A percentile compares a stretch with the other conserved stretches of the same genome.
phyloP scores from a whole-genome alignment of 1,140 invertebrate genomes.

The Nixonia krombeini region DNA sequence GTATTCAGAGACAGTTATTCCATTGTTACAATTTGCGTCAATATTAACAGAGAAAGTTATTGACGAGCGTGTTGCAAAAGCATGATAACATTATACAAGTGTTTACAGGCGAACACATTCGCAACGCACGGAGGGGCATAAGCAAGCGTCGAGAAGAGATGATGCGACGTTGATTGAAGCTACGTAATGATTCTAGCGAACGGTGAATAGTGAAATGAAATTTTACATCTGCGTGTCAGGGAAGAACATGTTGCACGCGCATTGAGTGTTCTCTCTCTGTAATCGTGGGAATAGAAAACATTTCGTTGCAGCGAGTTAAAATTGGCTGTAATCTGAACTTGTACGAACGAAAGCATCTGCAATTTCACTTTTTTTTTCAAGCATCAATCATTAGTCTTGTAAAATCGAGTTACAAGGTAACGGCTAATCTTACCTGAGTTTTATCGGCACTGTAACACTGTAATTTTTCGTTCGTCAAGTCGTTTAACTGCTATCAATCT shows the following conservation, averaged over 20 bases:
- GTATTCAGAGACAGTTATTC: too few relatives aligned
- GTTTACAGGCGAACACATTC: slow-evolving; percentile 3
- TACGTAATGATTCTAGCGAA: slow-evolving; percentile 51
- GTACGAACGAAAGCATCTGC: too few relatives aligned
- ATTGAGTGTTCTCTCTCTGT: slow-evolving; percentile 21
- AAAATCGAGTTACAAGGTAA: slow-evolving; percentile 30
- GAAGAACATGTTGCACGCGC: slow-evolving; percentile 19
- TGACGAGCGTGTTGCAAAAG: too few relatives aligned
- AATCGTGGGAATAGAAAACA: slow-evolving; percentile 64
- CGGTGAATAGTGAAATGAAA: slow-evolving; percentile 58
- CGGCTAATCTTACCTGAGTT: too few relatives aligned
- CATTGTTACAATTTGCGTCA: too few relatives aligned
- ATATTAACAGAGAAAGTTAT: too few relatives aligned
- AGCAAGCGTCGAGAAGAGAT: slow-evolving; percentile 38
- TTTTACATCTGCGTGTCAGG: slow-evolving; percentile 54
- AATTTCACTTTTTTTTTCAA: slow-evolving; percentile 46
- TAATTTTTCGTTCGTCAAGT: too few relatives aligned
- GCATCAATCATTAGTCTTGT: slow-evolving; percentile 32
- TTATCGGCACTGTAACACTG: too few relatives aligned
- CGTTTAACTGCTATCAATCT: too few relatives aligned
- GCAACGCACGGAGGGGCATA: slow-evolving; percentile 18
- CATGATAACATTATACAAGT: slow-evolving; percentile 13
- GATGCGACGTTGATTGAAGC: slow-evolving; percentile 54
- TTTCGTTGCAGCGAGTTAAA: slow-evolving; percentile 24
- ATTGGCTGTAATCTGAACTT: slow-evolving; percentile 13